A percentile compares a stretch with the other conserved stretches of the same genome.
These are phyloP conservation scores for Hestina assimilis DNA, from an alignment of 1,140 invertebrate species.

Conservation along the genomic window DNA sequence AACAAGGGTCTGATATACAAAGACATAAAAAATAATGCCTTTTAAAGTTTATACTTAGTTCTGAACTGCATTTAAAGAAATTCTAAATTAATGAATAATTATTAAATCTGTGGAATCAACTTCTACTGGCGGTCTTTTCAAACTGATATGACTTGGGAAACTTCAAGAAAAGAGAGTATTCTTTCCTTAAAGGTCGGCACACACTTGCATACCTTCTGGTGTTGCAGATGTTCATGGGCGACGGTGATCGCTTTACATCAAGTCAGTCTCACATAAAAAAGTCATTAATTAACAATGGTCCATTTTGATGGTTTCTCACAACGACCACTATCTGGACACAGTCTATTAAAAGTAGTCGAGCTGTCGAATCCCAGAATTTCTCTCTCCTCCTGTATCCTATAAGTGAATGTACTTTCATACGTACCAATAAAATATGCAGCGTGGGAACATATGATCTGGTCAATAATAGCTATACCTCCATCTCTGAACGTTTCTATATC, in stretches of 20 bases:
- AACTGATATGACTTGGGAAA: too few species aligned
- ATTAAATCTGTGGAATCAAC: too few species aligned
- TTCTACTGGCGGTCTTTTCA: too few species aligned
- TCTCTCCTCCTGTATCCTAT: constrained; percentile 97
- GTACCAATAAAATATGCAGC: constrained; percentile 94
- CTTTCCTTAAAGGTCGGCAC: too few species aligned
- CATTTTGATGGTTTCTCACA: constrained; percentile 59
- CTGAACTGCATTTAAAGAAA: too few species aligned
- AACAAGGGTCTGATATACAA: too few species aligned
- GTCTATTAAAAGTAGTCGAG: constrained; percentile 91
- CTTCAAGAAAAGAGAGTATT: too few species aligned
- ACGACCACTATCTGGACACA: constrained; percentile 82
- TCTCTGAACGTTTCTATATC: constrained; percentile 84
- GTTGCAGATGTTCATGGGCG: background rate
- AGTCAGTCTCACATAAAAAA: background rate
- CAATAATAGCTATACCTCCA: constrained; percentile 95
- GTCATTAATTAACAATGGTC: constrained; percentile 5
- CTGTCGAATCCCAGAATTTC: constrained; percentile 93
- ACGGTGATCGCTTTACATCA: background rate
- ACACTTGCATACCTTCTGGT: too few species aligned
- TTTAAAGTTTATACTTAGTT: too few species aligned
- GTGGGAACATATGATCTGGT: constrained; percentile 96
- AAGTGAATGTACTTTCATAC: constrained; percentile 96
- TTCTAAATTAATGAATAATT: too few species aligned
- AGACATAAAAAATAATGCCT: too few species aligned